phyloP scores from a whole-genome alignment of 1,140 invertebrate genomes.

The Cotesia glomerata region DNA sequence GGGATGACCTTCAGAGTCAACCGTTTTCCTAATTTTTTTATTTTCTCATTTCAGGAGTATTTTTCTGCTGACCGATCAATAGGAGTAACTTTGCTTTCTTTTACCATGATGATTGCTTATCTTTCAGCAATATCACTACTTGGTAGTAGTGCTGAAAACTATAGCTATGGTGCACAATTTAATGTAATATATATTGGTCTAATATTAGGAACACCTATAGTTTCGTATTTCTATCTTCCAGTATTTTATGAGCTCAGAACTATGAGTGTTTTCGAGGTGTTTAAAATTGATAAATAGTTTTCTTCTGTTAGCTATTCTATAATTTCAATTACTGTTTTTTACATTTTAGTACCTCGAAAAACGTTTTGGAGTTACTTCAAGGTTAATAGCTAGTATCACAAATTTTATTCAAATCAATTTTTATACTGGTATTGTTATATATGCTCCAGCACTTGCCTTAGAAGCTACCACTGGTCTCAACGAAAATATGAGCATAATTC shows the following conservation, averaged over 20 bases:
- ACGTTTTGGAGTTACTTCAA: slow-evolving; percentile 75
- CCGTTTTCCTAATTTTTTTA: not conserved
- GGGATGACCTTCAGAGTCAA: too few relatives aligned
- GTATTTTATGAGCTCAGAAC: slow-evolving; percentile 86
- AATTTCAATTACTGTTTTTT: not conserved
- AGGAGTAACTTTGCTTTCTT: slow-evolving; percentile 78
- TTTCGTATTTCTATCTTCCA: slow-evolving; percentile 82
- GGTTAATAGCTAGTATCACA: slow-evolving; percentile 75
- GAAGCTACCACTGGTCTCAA: slow-evolving; percentile 87
- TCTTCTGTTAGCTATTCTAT: not conserved
- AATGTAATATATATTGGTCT: slow-evolving; percentile 79
- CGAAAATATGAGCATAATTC: slow-evolving; percentile 75
- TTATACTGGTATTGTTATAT: slow-evolving; percentile 92
- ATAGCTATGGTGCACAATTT: slow-evolving; percentile 81
- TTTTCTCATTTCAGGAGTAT: slow-evolving; percentile 71
- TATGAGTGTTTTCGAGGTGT: slow-evolving; percentile 87
- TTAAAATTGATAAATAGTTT: not conserved
- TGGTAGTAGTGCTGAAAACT: slow-evolving; percentile 85
- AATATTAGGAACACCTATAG: slow-evolving; percentile 77
- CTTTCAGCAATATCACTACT: slow-evolving; percentile 92
- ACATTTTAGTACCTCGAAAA: slow-evolving; percentile 77
- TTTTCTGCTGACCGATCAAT: slow-evolving; percentile 81
- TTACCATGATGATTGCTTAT: slow-evolving; percentile 91
- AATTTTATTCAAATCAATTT: slow-evolving; percentile 84
- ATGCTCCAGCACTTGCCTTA: slow-evolving; percentile 89